Evolutionary conservation across 2,797 vertebrate species (phyloP), one percentile per base, ranked within the genome.

Genomic region (Hypotaenidia philippensis): DNA sequence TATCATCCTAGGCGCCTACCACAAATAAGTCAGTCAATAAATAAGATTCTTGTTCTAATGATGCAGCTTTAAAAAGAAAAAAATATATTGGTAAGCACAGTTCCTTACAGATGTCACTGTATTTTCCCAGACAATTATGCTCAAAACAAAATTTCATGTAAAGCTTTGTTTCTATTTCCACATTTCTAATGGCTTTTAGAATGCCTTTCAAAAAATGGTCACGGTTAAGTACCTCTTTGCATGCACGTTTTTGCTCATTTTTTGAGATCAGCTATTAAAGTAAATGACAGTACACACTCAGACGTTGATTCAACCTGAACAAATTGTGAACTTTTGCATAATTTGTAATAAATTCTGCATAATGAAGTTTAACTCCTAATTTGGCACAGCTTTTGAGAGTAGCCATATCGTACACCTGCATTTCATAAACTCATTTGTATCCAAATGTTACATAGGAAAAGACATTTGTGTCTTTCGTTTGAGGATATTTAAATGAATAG

Each of bases 11-110:
- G 65, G 68, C 0, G 40, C 29, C 90, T 72, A 87, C 20, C 55
- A 93, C 50, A 87, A 90, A 34, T 59, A 84, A 93, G 60, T 81
- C 55, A 87, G 59, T 76, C 55, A 87, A 68, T 60, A 72, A 90
- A 70, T 56, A 90, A 84, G 40, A 90, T 77, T 90, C 70, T 53
- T 87, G 79, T 63, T 86, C 61, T 63, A 68, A 38, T 83, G 31
- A 80, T 40, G 70, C 79, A 93, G 69, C 49, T 84, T 93, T 77
- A 68, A 90, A 83, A 75, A 79, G 57, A 69, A 69, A 74, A 69
- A 78, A 47, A 32, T 10, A 72, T 20, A 78, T 14, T 13, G 34
- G 38, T 74, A 82, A 86, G 66, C 59, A 81, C 53, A 86, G 40
- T 26, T 93, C 55, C 16, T 65, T 29, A 49, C 4, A 7, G 49